Percentiles rank a stretch among this genome's conserved stretches.
These are phyloP conservation scores for Benitochromis conjunctus DNA, from an alignment of 2,113 vertebrate genomes.

Conservation along the genomic window DNA sequence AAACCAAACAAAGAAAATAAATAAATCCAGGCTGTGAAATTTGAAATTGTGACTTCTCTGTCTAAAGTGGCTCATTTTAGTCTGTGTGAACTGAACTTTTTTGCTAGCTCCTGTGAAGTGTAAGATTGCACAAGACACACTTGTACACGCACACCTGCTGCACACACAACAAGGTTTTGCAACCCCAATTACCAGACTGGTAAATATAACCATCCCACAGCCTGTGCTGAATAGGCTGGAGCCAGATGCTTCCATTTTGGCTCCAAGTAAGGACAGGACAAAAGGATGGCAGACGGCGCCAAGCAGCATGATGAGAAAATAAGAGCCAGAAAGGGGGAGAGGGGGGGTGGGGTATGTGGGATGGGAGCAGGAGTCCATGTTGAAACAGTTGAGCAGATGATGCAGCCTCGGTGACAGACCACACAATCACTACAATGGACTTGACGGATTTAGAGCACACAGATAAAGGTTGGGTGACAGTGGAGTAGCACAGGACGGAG, in stretches of 20 bases:
- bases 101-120: neutral
- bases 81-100: neutral
- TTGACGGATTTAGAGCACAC: conserved; percentile 35
- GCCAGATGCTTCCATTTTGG: conserved; percentile 54
- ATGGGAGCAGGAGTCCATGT: neutral
- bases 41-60: neutral
- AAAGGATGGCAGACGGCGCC: conserved; percentile 30
- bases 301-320: conserved; percentile 49
- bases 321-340: conserved; percentile 24
- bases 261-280: conserved; percentile 22
- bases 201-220: conserved; percentile 41
- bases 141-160: neutral
- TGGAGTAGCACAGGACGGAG: neutral
- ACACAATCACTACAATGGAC: conserved; percentile 16
- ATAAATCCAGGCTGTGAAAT: neutral
- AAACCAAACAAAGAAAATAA: neutral
- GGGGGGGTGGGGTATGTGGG: neutral
- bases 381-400: conserved; percentile 13
- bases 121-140: neutral
- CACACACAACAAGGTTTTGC: conserved; percentile 2
- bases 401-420: conserved; percentile 4
- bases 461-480: conserved; percentile 17
- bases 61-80: neutral
- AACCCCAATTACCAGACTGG: conserved; percentile 25
- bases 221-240: neutral